Evolutionary conservation across 2,113 vertebrate species (phyloP), one percentile per base, ranked within the genome.

Genomic region (Emydura subglobosa): DNA sequence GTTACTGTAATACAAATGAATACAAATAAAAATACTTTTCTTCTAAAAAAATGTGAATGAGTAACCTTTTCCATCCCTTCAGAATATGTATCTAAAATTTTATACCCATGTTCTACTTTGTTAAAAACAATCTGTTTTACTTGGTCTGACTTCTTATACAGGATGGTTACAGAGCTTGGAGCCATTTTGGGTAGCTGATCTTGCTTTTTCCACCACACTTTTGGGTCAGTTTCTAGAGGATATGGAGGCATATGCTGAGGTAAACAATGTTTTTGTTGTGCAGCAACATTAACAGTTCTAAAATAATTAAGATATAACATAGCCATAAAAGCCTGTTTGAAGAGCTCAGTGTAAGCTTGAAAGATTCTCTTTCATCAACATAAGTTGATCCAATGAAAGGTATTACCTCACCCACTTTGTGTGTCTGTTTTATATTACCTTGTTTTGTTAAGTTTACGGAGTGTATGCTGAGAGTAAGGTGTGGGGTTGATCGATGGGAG

Each of bases 231-330:
- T 99, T 98, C 97, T 99, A 90, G 99, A 99, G 96, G 99, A 99
- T 88, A 99, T 99, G 99, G 99, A 99, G 95, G 99, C 99, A 27
- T 99, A 99, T 93, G 99, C 99, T 93, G 99, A 99, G 99, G 99
- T 99, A 97, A 97, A 85, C 59, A 51, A 89, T 53, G 17, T 85
- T 84, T 4, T 84, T 4, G 11, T 86, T 78, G n/a, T 51, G 47
- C 78, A 76, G 6, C 19, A 44, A 81, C 82, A 14, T 93, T 85
- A 81, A 74, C 65, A 91, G 39, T 53, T 93, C 17, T 0, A 0
- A 1, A 84, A 68, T 94, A 91, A 87, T 34, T 79, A 84, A 91
- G 42, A 8, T 84, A 82, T 85, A 65, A 1, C 4, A 8, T 53
- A 42, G 5, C 25, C 90, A 21, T 83, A 50, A 5, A 72, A 6